A percentile compares a stretch with the other conserved stretches of the same genome.
phyloP scores from a whole-genome alignment of 2,888 invertebrate species.

The Stictocephala bisonia region DNA sequence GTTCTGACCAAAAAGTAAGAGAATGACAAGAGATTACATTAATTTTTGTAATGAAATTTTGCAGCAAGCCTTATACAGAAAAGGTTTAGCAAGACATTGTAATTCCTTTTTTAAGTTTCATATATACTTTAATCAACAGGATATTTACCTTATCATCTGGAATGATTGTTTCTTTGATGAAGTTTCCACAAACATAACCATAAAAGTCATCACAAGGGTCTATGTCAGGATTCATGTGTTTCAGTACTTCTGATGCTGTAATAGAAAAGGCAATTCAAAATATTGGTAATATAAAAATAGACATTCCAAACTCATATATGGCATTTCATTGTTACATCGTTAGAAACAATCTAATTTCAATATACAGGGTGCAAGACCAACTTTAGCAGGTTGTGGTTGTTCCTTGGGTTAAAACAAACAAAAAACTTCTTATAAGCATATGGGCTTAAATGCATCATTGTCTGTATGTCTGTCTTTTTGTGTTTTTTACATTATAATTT shows the following conservation, averaged over 20 bases:
- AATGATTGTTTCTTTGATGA: conserved; percentile 76
- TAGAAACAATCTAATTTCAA: not conserved
- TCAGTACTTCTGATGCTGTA: conserved; percentile 75
- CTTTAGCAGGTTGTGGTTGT: not conserved
- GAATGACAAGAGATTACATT: no score
- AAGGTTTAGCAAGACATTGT: no score
- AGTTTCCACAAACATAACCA: conserved; percentile 81
- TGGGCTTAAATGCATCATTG: no score
- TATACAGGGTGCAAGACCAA: no score
- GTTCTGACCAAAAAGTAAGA: no score
- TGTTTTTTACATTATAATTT: no score
- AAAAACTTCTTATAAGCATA: not conserved
- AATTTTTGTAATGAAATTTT: no score
- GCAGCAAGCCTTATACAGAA: no score
- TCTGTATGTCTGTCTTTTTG: no score
- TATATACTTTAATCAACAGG: no score
- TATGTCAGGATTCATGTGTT: conserved; percentile 76
- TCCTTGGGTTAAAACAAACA: not conserved
- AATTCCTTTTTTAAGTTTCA: no score
- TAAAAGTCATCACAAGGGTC: conserved; percentile 89
- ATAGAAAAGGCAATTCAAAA: conserved; percentile 19
- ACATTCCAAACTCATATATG: not conserved
- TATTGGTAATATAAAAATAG: no score
- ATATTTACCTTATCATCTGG: conserved; percentile 76
- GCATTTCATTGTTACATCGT: not conserved